Base-by-base conservation (phyloP, 2,113 vertebrate genomes). In the Thryonomys swinderianus region DNA sequence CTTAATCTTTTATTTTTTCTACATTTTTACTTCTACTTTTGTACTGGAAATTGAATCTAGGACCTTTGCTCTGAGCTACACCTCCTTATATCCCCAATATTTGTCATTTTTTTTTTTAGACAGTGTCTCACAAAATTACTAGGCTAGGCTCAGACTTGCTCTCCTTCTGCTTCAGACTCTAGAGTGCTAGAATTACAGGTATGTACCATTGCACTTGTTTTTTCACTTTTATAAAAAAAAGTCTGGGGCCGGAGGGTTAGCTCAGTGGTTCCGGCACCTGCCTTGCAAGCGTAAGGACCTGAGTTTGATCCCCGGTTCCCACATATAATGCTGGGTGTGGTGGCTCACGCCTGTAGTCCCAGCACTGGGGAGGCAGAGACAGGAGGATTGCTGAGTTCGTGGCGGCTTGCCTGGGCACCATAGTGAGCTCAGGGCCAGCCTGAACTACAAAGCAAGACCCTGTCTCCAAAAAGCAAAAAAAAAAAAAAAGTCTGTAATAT, bases 221-320 rank as follows among this genome's bases (percentile, higher is more conserved):
- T 86, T 93, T 91, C n/a, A 83, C 51, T 82, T 88, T 84, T 71
- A 71, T 94, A 76, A 94, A 80, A 84, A 76, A 81, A 84, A 80
- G 80, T 73, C 67, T 10, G 10, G 10, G 48, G 48, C 48, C 48
- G 10, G 48, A 10, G 48, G 10, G 5, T 51, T 51, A 51, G 48
- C 48, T 51, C 48, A 51, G 48, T 51, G 48, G 48, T 51, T 51
- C 48, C 10, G 48, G 48, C 10, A 51, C 48, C 48, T 51, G 48
- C 48, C 48, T 51, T 51, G 48, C 48, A 51, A 51, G 48, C 48
- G 10, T 10, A 51, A 51, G 48, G 48, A 10, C 48, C 48, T 10
- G 5, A 10, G 48, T 51, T 51, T 10, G 10, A 51, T 51, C 48
- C 48, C 48, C 10, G 48, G 48, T 51, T 7, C 5, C 48, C 48